Evolutionary conservation across 2,797 vertebrate species (phyloP).

Genomic region (Gadopsis bispinosus): DNA sequence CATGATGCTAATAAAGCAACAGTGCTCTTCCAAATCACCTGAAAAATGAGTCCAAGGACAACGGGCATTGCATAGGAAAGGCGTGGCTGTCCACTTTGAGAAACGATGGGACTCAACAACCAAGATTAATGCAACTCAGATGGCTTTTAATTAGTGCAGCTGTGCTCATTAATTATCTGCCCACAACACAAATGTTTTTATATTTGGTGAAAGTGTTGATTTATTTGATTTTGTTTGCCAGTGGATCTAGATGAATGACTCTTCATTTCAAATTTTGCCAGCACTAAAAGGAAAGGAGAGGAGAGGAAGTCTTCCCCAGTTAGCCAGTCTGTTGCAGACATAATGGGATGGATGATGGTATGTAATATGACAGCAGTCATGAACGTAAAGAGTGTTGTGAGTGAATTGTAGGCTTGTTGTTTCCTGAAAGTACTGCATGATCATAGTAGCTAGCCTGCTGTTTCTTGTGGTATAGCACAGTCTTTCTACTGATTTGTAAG

Average conservation of each 20-base stretch:
- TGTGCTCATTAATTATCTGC: conserved; percentile 99
- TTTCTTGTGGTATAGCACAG: not conserved
- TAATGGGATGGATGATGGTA: conserved; percentile 39
- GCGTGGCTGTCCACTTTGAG: conserved; percentile 87
- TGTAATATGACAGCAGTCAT: conserved; percentile 48
- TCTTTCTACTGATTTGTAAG: not conserved
- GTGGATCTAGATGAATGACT: conserved; percentile 98
- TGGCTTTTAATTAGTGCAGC: conserved; percentile 99
- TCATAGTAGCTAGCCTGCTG: not conserved
- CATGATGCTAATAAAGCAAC: conserved; percentile 85
- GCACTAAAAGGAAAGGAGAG: conserved; percentile 78
- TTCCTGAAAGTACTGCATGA: not conserved
- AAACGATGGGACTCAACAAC: conserved; percentile 90
- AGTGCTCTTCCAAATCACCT: conserved; percentile 84
- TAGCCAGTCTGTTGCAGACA: conserved; percentile 56
- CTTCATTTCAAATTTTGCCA: conserved; percentile 89
- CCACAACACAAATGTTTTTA: conserved; percentile 99
- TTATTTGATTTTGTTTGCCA: conserved; percentile 99
- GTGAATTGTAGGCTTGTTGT: not conserved
- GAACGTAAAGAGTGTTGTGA: conserved; percentile 22
- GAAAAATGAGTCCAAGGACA: conserved; percentile 90
- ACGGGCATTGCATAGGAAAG: conserved; percentile 80
- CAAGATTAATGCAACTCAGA: conserved; percentile 99
- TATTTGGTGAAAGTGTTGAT: conserved; percentile 99
- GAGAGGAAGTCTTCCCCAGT: conserved; percentile 75